A percentile compares a stretch with the other conserved stretches of the same genome.
phyloP scores from a whole-genome alignment of 1,140 invertebrate species.

The Neelides sp. region DNA sequence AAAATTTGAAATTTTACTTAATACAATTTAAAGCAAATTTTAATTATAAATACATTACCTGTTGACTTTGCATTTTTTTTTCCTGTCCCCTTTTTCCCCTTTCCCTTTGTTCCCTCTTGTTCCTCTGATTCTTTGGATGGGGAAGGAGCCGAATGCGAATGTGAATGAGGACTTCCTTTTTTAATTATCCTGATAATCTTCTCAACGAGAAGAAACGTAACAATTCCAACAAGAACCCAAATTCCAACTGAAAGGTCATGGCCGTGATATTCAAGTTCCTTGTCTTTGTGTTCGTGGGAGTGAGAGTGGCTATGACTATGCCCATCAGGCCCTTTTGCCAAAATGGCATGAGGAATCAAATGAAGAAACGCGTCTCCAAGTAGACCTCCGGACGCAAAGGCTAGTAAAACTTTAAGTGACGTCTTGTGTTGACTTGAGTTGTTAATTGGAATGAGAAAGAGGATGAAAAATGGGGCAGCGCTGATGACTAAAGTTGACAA shows the following conservation, averaged over 20 bases:
- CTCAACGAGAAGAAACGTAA: conserved; percentile 80
- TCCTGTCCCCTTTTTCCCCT: conserved; percentile 37
- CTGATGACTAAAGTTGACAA: conserved; percentile 84
- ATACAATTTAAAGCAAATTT: not conserved
- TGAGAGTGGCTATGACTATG: conserved; percentile 45
- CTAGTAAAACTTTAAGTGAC: conserved; percentile 73
- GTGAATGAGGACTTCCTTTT: conserved; percentile 57
- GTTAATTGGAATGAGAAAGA: conserved; percentile 86
- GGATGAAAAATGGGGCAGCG: conserved; percentile 79
- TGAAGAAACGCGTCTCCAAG: conserved; percentile 93
- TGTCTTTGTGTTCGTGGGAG: conserved; percentile 37
- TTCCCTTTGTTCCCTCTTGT: conserved; percentile 35
- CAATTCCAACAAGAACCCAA: conserved; percentile 78
- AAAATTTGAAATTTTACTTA: conserved; percentile 4
- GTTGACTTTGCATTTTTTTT: conserved; percentile 36
- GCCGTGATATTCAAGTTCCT: conserved; percentile 45
- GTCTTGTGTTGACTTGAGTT: conserved; percentile 70
- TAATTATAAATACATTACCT: not conserved
- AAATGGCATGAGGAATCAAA: conserved; percentile 85
- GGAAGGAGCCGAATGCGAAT: conserved; percentile 37
- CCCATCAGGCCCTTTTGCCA: conserved; percentile 39
- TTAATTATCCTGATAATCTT: conserved; percentile 83
- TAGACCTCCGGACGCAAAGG: conserved; percentile 87
- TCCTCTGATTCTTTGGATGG: conserved; percentile 31
- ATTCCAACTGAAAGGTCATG: conserved; percentile 78